Evolutionary conservation across 2,888 invertebrate species (phyloP).

Genomic region (Drosophila meridiana): DNA sequence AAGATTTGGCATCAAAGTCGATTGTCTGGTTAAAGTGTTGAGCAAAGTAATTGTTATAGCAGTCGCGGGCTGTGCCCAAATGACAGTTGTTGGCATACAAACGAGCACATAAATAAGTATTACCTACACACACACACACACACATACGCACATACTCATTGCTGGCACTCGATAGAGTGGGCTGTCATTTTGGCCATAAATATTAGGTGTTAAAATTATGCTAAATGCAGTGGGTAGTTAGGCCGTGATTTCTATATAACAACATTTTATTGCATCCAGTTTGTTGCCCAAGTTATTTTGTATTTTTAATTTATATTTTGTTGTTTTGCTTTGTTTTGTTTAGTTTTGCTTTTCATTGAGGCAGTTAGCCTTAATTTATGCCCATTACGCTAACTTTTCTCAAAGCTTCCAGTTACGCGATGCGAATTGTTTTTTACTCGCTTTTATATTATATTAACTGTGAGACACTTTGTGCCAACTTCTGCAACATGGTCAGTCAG

Average conservation of each 20-base stretch:
- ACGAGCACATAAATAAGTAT: slow-evolving; percentile 65
- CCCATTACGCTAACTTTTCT: slow-evolving; percentile 49
- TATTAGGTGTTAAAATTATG: slow-evolving; percentile 70
- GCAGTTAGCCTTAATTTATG: slow-evolving; percentile 49
- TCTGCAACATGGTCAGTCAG: slow-evolving; percentile 56
- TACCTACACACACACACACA: slow-evolving; percentile 12
- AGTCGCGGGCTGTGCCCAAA: slow-evolving; percentile 53
- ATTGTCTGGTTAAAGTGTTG: slow-evolving; percentile 48
- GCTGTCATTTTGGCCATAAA: slow-evolving; percentile 63
- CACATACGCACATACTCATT: slow-evolving; percentile 21
- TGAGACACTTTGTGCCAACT: slow-evolving; percentile 47
- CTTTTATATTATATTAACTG: slow-evolving; percentile 23
- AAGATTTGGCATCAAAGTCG: slow-evolving; percentile 44
- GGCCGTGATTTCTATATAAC: slow-evolving; percentile 43
- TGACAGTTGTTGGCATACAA: slow-evolving; percentile 64
- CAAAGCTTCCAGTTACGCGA: slow-evolving; percentile 45
- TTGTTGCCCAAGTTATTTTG: slow-evolving; percentile 33
- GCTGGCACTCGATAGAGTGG: slow-evolving; percentile 44
- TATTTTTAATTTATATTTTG: slow-evolving; percentile 7
- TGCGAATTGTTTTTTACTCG: slow-evolving; percentile 10
- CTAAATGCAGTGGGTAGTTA: slow-evolving; percentile 63
- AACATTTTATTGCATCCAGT: slow-evolving; percentile 53
- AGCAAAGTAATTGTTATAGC: slow-evolving; percentile 56
- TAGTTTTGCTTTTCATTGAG: slow-evolving; percentile 41
- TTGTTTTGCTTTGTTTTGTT: slow-evolving; percentile 9